Base-by-base conservation (phyloP, 2,888 invertebrate genomes). In the Tiliacea citrago region DNA sequence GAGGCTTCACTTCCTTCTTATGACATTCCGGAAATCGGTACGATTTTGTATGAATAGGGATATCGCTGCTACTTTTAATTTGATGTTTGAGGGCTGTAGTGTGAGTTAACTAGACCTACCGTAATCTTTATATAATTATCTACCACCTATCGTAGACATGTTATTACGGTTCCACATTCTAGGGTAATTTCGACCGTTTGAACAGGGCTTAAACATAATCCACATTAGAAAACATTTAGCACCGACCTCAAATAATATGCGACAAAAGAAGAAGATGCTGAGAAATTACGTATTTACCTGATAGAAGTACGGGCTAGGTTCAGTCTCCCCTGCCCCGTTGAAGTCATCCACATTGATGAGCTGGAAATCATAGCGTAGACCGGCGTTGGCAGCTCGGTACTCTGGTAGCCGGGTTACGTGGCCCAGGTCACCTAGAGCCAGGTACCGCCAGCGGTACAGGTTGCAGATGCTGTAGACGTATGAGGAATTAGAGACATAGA, bases 251-350 rank as follows among this genome's bases (percentile, higher is more conserved):
- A 51, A n/a, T 24, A 57, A 47, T n/a, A 47, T 29, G 6, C 13
- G 2, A 45, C 13, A 29, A 29, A 18, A 47, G 21, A 21, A 57
- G 13, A 53, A 13, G 2, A 24, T 35, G 12, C 9, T 45, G 10
- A n/a, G 13, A 51, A 62, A n/a, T 12, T 0, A 67, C 18, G 18
- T 39, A 55, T 45, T 84, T 90, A 98, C 98, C 97, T 99, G 99
- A 94, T 99, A 99, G 94, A 99, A 99, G 94, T 99, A 99, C 0
- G 99, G 99, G 93, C 99, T 99, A 0, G 99, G 99, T 92, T 99
- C 99, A 0, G 99, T 98, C 96, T 99, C 99, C 0, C 99, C 99
- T 13, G 98, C 97, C 10, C 99, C 99, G 93, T 99, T 99, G 94
- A 99, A 99, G 93, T 99, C 99, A 85, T 98, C 98, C 0, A 99